Base-by-base conservation (phyloP, 2,113 vertebrate genomes). In the Labrus mixtus region DNA sequence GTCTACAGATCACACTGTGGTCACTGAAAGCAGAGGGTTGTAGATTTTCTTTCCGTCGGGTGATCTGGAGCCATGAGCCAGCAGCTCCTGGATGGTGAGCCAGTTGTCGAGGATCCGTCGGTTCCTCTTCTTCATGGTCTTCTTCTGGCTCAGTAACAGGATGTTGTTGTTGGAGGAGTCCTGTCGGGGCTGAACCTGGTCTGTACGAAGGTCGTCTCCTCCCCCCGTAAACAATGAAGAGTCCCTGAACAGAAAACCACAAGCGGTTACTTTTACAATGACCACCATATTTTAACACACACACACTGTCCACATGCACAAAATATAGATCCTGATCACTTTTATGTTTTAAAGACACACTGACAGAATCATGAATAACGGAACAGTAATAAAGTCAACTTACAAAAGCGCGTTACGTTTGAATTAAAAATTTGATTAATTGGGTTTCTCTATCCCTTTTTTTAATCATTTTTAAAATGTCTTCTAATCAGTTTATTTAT, bases 1-100 rank as follows among this genome's bases (percentile, higher is more conserved):
- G 10, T 17, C 23, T 6, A 55, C 29, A 10, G 5, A 64, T 95
- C 89, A 96, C 25, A 97, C 96, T 0, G 96, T 97, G 74, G 96
- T 97, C 57, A 97, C 96, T 0, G 96, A 97, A 0, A 97, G 93
- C 69, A 96, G 90, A 0, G 95, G 95, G 83, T 96, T 96, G 84
- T 95, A 96, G 10, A 96, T 92, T 9, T 94, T 91, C 72, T 94
- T 95, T 11, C 96, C 96, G 0, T 96, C 95, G 0, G 95, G 92
- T 0, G 95, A 95, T 36, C 94, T 90, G 0, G 94, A 93, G 6
- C 96, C 96, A 0, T 96, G 95, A 17, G 96, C 95, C 91, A 97
- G 87, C 88, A 97, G 96, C 91, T 97, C 96, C 90, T 97, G 96
- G 79, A 97, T 97, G 67, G 96, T 96, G 69, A 95, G 94, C 96